A percentile compares a stretch with the other conserved stretches of the same genome.
phyloP scores from a whole-genome alignment of 2,113 vertebrate species.

The Festucalex cinctus region DNA sequence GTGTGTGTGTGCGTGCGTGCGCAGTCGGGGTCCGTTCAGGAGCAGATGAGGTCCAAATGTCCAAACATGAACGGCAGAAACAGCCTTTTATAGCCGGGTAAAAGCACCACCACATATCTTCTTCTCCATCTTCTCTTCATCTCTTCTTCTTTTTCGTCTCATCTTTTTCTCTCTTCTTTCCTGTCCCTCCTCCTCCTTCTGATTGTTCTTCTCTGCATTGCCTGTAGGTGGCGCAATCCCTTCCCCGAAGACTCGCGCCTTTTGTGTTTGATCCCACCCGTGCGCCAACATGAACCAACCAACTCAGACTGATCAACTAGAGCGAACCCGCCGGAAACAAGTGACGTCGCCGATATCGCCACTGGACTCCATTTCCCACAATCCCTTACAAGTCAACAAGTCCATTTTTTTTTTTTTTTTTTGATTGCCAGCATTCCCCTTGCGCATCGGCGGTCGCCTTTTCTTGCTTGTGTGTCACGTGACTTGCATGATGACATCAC shows the following conservation, averaged over 20 bases:
- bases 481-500: background rate
- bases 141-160: no score
- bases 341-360: background rate
- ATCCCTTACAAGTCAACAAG: conserved; percentile 5
- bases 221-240: no score
- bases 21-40: conserved; percentile 82
- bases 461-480: background rate
- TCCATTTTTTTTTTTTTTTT: no score
- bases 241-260: no score
- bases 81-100: conserved; percentile 66
- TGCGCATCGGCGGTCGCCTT: background rate
- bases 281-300: background rate
- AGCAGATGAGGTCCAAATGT: conserved; percentile 88
- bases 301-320: background rate
- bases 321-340: background rate
- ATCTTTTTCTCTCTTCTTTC: no score
- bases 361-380: conserved; percentile 34
- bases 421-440: background rate
- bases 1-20: conserved; percentile 9
- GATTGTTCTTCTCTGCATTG: background rate
- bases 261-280: background rate
- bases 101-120: conserved; percentile 4
- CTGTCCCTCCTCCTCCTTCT: background rate
- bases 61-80: conserved; percentile 65
- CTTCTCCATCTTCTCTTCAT: no score